Conservation (phyloP, 23 tunicate species). For the Corella eumyota region DNA sequence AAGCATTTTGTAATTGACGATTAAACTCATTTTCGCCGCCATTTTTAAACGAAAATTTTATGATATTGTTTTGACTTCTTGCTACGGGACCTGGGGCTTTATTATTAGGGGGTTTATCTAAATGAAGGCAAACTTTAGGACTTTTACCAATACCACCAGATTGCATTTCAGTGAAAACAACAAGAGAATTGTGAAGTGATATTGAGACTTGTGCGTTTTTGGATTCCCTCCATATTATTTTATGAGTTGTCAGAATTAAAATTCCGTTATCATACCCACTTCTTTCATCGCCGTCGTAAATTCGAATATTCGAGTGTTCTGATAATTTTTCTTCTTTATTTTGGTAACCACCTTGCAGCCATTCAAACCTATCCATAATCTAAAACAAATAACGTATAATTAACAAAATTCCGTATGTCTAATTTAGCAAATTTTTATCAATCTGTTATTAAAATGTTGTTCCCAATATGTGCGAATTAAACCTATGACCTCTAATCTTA, state of each 20-base stretch:
- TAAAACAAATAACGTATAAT: too few species aligned
- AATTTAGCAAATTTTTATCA: too few species aligned
- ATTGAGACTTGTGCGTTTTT: constrained; percentile 18
- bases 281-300: too few species aligned
- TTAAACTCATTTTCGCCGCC: constrained; percentile 72
- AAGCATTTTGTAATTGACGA: constrained; percentile 20
- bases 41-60: constrained; percentile 50
- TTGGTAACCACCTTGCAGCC: too few species aligned
- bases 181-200: constrained; percentile 17
- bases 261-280: constrained; percentile 66
- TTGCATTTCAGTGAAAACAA: constrained; percentile 33
- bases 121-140: constrained; percentile 46
- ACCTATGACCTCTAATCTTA: too few species aligned
- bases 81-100: constrained; percentile 66
- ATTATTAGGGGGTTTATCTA: constrained; percentile 15
- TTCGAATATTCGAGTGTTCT: too few species aligned
- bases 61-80: constrained; percentile 22
- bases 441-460: too few species aligned
- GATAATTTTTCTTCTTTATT: too few species aligned
- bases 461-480: too few species aligned
- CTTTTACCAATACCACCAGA: constrained; percentile 66
- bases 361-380: too few species aligned
- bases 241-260: constrained; percentile 41
- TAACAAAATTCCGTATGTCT: too few species aligned
- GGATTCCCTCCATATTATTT: constrained; percentile 62